Base-by-base conservation (phyloP, 2,797 vertebrate genomes). In the Aratinga solstitialis region DNA sequence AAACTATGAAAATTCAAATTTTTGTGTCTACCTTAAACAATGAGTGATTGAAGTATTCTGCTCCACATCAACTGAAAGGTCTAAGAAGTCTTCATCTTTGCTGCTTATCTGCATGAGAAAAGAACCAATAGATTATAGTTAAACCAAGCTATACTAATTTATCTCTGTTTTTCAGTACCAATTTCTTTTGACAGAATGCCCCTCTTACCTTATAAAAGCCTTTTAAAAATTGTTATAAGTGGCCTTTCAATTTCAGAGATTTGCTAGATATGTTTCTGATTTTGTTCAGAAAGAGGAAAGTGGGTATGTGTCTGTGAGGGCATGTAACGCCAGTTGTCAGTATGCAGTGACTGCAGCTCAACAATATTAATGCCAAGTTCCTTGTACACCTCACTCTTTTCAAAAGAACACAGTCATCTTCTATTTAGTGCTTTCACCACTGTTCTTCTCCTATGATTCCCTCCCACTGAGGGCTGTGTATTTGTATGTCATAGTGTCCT, bases 71-170 rank as follows among this genome's bases (percentile, higher is more conserved):
- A 98, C 98, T 90, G 98, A 98, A 97, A 98, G 98, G 80, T 98
- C 98, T 97, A 98, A 95, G 97, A 98, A 98, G 93, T 98, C 98
- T 97, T 98, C 98, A 97, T 98, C 98, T 98, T 98, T 98, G 97
- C 98, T 98, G 97, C 98, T 98, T 97, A 98, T 97, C 98, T 98
- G 94, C 65, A 95, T 87, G 91, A 75, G 95, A 26, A 95, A 77
- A 50, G 32, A 94, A 47, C 13, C 42, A 79, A 63, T 0, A 86
- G 19, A 58, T 45, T 21, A 79, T 1, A 68, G 26, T 34, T 67
- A 58, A 76, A 68, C 62, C 8, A 47, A 80, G 7, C 54, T 20
- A 65, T 3, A 47, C 4, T 36, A 17, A 42, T 67, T 81, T 34
- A 56, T 13, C 10, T 80, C 20, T 69, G 43, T 2, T 88, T 84